A percentile compares a stretch with the other conserved stretches of the same genome.
phyloP scores from a whole-genome alignment of 2,797 vertebrate genomes.

The Fundulus diaphanus region DNA sequence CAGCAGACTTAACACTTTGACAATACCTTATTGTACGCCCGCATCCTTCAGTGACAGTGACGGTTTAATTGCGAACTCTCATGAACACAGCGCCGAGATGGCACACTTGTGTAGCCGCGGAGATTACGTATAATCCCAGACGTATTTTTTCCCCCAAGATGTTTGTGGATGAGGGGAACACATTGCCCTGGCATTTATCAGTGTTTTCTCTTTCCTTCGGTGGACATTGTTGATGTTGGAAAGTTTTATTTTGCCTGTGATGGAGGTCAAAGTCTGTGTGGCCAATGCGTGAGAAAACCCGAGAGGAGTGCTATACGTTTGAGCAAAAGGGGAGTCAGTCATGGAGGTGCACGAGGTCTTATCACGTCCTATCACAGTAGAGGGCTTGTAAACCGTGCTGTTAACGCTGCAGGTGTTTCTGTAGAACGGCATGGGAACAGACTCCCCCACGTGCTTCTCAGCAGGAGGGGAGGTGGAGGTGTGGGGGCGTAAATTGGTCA shows the following conservation, averaged over 20 bases:
- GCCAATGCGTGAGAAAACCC: slow-evolving; percentile 31
- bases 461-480: slow-evolving; percentile 7
- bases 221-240: slow-evolving; percentile 74
- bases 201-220: slow-evolving; percentile 70
- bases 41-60: slow-evolving; percentile 34
- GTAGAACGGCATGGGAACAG: slow-evolving; percentile 74
- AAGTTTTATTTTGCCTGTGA: slow-evolving; percentile 77
- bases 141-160: slow-evolving; percentile 47
- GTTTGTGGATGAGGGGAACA: slow-evolving; percentile 62
- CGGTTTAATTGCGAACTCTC: slow-evolving; percentile 36
- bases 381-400: slow-evolving; percentile 58
- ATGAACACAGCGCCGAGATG: slow-evolving; percentile 7
- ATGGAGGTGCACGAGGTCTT: slow-evolving; percentile 54
- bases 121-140: slow-evolving; percentile 55
- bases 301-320: slow-evolving; percentile 55
- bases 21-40: slow-evolving; percentile 21
- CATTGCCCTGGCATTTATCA: slow-evolving; percentile 70
- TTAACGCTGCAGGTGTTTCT: slow-evolving; percentile 77
- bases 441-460: slow-evolving; percentile 75
- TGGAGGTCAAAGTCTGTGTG: slow-evolving; percentile 71
- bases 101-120: slow-evolving; percentile 21
- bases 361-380: slow-evolving; percentile 61
- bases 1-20: slow-evolving; percentile 20
- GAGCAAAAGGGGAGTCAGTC: slow-evolving; percentile 50
- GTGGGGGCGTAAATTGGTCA: slow-evolving; percentile 3